Conservation (phyloP, 1,140 invertebrate genomes). For the Atta colombica region DNA sequence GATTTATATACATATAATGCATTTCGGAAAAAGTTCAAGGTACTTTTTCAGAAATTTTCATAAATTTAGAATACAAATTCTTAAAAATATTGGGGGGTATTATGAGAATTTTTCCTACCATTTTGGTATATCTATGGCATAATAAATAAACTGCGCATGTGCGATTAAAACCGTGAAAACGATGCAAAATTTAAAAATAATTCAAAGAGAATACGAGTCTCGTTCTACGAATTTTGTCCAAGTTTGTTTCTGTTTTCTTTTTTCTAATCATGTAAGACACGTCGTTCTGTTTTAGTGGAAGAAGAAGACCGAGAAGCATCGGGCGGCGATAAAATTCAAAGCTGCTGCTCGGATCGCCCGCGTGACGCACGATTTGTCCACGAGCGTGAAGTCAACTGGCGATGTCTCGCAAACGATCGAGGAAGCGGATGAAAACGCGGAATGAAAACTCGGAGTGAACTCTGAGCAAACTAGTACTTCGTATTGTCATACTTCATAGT, state of each 20-base stretch:
- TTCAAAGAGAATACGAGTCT: no score
- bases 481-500: no score
- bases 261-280: not conserved
- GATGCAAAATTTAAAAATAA: not conserved
- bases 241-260: not conserved
- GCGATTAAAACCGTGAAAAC: not conserved
- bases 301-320: conserved; percentile 90
- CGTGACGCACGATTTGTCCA: conserved; percentile 82
- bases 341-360: conserved; percentile 88
- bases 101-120: no score
- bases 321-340: conserved; percentile 89
- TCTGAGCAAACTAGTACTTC: not conserved
- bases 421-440: conserved; percentile 62
- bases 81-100: no score
- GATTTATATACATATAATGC: no score
- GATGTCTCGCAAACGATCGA: conserved; percentile 70
- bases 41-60: no score
- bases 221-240: no score
- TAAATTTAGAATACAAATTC: no score
- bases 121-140: not conserved
- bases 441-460: conserved; percentile 55
- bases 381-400: conserved; percentile 73
- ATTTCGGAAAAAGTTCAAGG: no score
- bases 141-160: not conserved
- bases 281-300: conserved; percentile 88